phyloP scores from a whole-genome alignment of 2,113 vertebrate genomes.

The Perognathus longimembris region DNA sequence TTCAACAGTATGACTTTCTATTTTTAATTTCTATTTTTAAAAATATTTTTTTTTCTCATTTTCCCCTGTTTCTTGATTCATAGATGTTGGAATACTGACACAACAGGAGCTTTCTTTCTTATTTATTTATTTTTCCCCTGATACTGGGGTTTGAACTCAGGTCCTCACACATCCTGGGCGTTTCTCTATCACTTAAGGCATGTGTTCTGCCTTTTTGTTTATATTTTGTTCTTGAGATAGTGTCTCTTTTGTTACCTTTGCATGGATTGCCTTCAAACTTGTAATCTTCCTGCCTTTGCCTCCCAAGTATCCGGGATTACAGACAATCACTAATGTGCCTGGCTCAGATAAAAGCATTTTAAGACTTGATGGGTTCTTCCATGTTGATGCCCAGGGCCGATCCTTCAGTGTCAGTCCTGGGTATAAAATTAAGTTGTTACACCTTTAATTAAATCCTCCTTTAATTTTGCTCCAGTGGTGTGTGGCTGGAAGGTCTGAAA shows the following conservation, averaged over 20 bases:
- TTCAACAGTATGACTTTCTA: neutral
- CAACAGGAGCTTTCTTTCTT: neutral
- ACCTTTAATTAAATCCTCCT: neutral
- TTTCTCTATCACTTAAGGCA: too few relatives aligned
- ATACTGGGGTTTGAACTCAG: too few relatives aligned
- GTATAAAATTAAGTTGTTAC: too few relatives aligned
- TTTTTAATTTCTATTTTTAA: neutral
- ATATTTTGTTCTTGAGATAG: too few relatives aligned
- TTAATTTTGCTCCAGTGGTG: neutral
- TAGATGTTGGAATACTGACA: neutral
- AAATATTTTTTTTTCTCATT: neutral
- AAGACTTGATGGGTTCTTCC: neutral
- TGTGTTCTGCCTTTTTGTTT: too few relatives aligned
- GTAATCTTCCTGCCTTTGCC: too few relatives aligned
- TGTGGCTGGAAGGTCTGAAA: neutral
- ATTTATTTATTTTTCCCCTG: neutral
- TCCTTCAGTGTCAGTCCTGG: neutral
- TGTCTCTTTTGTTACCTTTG: too few relatives aligned
- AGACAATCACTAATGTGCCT: too few relatives aligned
- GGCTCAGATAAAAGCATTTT: neutral
- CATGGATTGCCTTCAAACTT: too few relatives aligned
- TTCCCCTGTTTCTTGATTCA: neutral
- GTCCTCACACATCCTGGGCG: too few relatives aligned
- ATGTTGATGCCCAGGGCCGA: neutral
- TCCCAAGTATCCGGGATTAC: too few relatives aligned